Base-by-base conservation (phyloP, 2,888 invertebrate species). In the Lissocephala sabroskyi region DNA sequence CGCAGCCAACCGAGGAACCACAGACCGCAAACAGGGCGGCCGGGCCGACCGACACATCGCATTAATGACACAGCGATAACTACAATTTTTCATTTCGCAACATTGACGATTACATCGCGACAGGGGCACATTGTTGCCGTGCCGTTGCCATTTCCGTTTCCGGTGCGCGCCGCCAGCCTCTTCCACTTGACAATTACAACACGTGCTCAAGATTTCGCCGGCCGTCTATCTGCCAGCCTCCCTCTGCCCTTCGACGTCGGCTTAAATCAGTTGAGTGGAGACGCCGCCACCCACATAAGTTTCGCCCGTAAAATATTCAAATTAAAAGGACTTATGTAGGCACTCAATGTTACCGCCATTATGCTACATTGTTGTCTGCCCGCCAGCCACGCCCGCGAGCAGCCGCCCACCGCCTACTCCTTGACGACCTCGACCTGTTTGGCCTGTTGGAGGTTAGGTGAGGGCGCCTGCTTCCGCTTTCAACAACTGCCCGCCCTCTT, bases 251-350 rank as follows among this genome's bases (percentile, higher is more conserved):
- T 44, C 52, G 54, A 48, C 60, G 61, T 41, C 48, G 36, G 46
- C 46, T 54, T 56, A 59, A 56, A 51, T 49, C 57, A 39, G n/a
- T n/a, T n/a, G n/a, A n/a, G n/a, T n/a, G n/a, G n/a, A n/a, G n/a
- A n/a, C n/a, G 35, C 6, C 30, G 19, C 29, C 30, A 36, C 44
- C 10, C 29, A n/a, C 13, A 30, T 60, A 52, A 55, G 56, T 56
- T 61, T 51, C 52, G 48, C 55, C 46, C 62, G 60, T 78, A 68
- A 78, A 78, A 79, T 79, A 79, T 78, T 78, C 74, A 78, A 78
- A 78, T 78, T 78, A 73, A 76, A 79, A 70, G 65, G 76, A 79
- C 76, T 79, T 79, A 65, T 73, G 79, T 78, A 71, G 79, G 65
- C 79, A 79, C 78, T 78, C 78, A 73, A 68, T 78, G 62, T 66